Base-by-base conservation (phyloP, 2,113 vertebrate species). In the Oxygymnocypris stewartii region DNA sequence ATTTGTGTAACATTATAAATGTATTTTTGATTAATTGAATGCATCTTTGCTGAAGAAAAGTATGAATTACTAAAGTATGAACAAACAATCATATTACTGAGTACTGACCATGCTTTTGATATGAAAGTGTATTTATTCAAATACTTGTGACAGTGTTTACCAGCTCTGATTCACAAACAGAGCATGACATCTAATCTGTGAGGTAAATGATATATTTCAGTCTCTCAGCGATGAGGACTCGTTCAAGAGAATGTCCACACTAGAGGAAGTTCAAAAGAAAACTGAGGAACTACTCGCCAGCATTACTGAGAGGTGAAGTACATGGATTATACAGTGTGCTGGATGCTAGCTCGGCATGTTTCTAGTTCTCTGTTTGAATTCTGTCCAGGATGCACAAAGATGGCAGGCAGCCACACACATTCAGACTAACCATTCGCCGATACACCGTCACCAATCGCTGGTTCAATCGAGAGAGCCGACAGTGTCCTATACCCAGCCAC, bases 211-310 rank as follows among this genome's bases (percentile, higher is more conserved):
- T 79, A 16, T 79, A 74, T 88, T 91, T 84, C 89, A 99, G 97
- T 98, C 97, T 74, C 94, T 98, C 74, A 98, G 97, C 86, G 96
- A 97, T 88, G 97, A 98, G 94, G 97, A 98, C 88, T 97, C 97
- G 79, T 97, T 98, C 90, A 96, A 94, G 90, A 97, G 96, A 86
- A 96, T 97, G 44, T 96, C 95, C 16, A 95, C 95, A 0, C 92
- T 94, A 87, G 90, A 84, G 0, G 96, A 97, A 13, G 96, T 95
- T 65, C 90, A 92, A 87, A 89, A 90, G 47, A 98, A 97, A 90
- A 94, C 96, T 35, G 92, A 95, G 67, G 95, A 96, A 47, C 94
- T 97, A 31, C 93, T 98, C 79, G 89, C 42, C 57, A 94, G 85
- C 82, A 93, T 99, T 47, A 88, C 96, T 25, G 93, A 94, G 83